phyloP scores from a whole-genome alignment of 2,888 invertebrate genomes.

The Belgica antarctica region DNA sequence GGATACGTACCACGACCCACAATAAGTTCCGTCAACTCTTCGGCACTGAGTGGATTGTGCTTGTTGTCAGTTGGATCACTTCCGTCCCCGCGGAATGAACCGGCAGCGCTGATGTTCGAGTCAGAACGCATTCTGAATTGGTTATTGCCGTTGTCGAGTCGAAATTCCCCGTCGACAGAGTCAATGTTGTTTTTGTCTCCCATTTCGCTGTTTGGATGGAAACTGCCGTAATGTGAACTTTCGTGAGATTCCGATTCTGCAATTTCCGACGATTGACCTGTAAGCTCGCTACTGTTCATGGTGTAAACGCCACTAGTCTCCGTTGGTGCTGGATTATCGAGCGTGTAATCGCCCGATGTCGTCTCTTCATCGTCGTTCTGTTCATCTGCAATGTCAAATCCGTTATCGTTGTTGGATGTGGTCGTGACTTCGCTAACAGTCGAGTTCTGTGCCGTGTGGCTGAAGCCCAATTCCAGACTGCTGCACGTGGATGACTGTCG shows the following conservation, averaged over 20 bases:
- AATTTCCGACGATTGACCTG: constrained; percentile 60
- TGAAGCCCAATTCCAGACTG: constrained; percentile 79
- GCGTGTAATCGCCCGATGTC: constrained; percentile 60
- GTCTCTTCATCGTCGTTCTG: constrained; percentile 52
- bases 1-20: constrained; percentile 78
- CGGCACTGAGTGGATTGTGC: constrained; percentile 74
- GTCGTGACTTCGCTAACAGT: constrained; percentile 70
- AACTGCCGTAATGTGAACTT: constrained; percentile 61
- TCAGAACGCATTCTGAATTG: constrained; percentile 68
- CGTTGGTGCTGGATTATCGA: constrained; percentile 68
- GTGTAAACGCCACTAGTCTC: constrained; percentile 86
- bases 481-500: constrained; percentile 72
- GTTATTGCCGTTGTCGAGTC: constrained; percentile 57
- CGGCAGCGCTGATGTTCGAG: constrained; percentile 74
- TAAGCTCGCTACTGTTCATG: constrained; percentile 65
- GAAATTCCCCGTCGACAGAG: constrained; percentile 60
- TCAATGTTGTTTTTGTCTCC: constrained; percentile 55
- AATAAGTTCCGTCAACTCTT: constrained; percentile 78
- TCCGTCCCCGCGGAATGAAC: constrained; percentile 83
- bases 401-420: constrained; percentile 66
- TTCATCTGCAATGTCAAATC: constrained; percentile 47
- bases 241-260: constrained; percentile 59
- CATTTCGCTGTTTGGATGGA: constrained; percentile 59
- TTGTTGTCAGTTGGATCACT: constrained; percentile 80
- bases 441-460: constrained; percentile 84